These are phyloP conservation scores for Diachasmimorpha longicaudata DNA, from an alignment of 1,140 invertebrate species.

Conservation along the genomic window DNA sequence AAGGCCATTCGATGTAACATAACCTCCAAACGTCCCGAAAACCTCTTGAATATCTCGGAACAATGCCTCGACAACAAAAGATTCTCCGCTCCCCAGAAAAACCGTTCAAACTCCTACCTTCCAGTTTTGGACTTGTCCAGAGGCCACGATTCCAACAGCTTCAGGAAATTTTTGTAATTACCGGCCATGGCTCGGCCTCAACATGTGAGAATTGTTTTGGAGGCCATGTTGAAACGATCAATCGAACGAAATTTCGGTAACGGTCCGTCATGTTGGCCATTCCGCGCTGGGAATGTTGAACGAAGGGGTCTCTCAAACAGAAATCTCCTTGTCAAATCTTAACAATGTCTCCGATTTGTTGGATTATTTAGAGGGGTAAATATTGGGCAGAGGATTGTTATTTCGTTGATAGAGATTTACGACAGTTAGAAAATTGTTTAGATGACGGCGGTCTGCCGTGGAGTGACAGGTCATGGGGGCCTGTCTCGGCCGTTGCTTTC, in stretches of 20 bases:
- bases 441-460: neutral
- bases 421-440: neutral
- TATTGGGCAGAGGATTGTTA: neutral
- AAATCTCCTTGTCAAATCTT: no score
- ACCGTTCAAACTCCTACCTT: slow-evolving; percentile 63
- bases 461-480: slow-evolving; percentile 60
- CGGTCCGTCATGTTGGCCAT: neutral
- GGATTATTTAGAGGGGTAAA: neutral
- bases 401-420: neutral
- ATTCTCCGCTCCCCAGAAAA: no score
- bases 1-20: no score
- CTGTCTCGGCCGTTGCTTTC: slow-evolving; percentile 62
- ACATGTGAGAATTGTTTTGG: neutral
- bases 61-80: neutral
- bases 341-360: no score
- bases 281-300: no score
- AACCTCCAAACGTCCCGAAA: neutral
- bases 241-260: neutral
- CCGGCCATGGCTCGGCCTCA: slow-evolving; percentile 63
- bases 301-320: no score
- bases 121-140: slow-evolving; percentile 74
- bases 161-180: slow-evolving; percentile 75
- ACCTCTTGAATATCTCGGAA: neutral
- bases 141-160: slow-evolving; percentile 81
- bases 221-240: neutral